Evolutionary conservation across 64 coral and sea anemone genomes (phyloP).

Genomic region (Anthopleura sola): DNA sequence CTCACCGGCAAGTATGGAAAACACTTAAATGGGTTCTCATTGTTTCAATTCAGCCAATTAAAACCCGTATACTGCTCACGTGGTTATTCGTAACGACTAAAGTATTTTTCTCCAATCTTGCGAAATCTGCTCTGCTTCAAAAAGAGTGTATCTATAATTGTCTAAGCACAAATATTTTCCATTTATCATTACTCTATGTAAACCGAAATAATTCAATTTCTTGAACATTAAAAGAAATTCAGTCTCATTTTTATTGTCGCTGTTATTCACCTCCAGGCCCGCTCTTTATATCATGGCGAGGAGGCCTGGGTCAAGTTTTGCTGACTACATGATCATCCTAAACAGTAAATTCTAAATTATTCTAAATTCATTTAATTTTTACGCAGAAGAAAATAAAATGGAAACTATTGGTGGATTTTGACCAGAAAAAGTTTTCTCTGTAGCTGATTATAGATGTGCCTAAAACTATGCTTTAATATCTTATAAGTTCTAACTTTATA

Average conservation of each 20-base stretch:
- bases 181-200: not conserved
- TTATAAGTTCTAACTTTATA: no score
- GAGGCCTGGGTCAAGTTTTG: not conserved
- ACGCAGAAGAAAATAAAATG: no score
- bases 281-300: not conserved
- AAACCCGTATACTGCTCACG: not conserved
- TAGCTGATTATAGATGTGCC: not conserved
- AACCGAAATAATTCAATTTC: not conserved
- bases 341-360: no score
- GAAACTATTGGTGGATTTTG: no score
- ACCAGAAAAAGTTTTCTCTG: not conserved
- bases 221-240: slow-evolving; percentile 6
- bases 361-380: no score
- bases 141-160: not conserved
- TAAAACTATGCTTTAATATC: not conserved
- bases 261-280: not conserved
- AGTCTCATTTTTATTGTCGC: not conserved
- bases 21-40: not conserved
- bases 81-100: no score
- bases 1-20: no score
- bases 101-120: not conserved
- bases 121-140: not conserved
- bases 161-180: not conserved
- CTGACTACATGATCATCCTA: not conserved
- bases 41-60: not conserved